These are phyloP conservation scores for Apteryx mantelli DNA, from an alignment of 2,113 vertebrate species.

Conservation along the genomic window DNA sequence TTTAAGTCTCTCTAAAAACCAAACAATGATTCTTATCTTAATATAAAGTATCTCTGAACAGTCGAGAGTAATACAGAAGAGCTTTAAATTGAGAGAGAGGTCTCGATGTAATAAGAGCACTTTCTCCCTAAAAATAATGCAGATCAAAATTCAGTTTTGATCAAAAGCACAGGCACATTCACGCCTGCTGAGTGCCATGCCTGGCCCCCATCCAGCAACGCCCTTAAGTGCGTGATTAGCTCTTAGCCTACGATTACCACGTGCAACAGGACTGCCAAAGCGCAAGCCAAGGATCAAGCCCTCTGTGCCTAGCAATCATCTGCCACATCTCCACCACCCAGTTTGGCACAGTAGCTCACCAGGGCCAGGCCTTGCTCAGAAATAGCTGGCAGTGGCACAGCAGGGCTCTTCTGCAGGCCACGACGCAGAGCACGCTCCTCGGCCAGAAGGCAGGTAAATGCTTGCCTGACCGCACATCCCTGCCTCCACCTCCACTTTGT, in stretches of 20 bases:
- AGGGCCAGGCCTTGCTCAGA: background rate
- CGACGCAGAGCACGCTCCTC: accelerated
- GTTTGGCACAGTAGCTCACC: background rate
- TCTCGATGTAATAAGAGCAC: background rate
- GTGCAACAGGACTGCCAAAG: background rate
- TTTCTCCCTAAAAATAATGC: background rate
- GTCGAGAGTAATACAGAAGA: conserved; percentile 14
- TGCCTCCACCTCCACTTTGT: background rate
- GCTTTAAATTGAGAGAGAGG: background rate
- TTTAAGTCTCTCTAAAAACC: conserved; percentile 45
- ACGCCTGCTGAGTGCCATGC: background rate
- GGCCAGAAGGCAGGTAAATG: background rate
- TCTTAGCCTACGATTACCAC: accelerated
- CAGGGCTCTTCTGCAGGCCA: background rate
- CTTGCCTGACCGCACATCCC: background rate
- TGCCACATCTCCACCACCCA: background rate
- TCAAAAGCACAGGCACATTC: background rate
- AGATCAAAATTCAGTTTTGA: background rate
- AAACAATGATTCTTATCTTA: conserved; percentile 40
- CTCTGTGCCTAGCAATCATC: background rate
- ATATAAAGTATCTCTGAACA: conserved; percentile 4
- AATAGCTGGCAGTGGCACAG: background rate
- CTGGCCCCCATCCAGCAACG: background rate
- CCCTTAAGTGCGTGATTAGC: accelerated
- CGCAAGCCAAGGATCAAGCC: background rate